These are phyloP conservation scores for Batillaria attramentaria DNA, from an alignment of 1,140 invertebrate species.

Conservation along the genomic window DNA sequence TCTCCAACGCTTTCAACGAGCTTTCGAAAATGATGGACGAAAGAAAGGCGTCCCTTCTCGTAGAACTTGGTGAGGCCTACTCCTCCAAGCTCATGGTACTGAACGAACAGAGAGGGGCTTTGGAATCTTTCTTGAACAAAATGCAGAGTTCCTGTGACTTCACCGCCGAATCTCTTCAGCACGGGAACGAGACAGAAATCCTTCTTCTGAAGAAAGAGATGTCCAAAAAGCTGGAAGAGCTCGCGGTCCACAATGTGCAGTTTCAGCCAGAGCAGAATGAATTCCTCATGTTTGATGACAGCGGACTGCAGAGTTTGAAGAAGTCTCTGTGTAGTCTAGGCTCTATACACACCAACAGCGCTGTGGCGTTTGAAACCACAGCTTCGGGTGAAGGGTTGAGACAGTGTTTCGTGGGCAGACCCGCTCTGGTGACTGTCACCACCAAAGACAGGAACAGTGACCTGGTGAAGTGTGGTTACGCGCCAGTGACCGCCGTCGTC, in stretches of 20 bases:
- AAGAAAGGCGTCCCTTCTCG: conserved; percentile 69
- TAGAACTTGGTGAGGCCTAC: conserved; percentile 71
- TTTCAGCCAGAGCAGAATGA: conserved; percentile 73
- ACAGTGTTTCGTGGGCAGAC: conserved; percentile 64
- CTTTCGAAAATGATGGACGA: conserved; percentile 68
- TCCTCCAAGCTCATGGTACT: conserved; percentile 71
- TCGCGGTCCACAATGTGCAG: conserved; percentile 69
- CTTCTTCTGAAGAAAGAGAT: conserved; percentile 76
- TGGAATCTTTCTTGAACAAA: conserved; percentile 71
- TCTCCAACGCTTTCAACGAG: conserved; percentile 69
- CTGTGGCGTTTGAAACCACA: conserved; percentile 71
- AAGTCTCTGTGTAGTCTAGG: conserved; percentile 69
- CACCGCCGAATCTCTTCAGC: conserved; percentile 72
- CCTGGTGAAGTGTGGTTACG: conserved; percentile 67
- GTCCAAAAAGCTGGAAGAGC: conserved; percentile 72
- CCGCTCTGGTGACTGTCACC: conserved; percentile 69
- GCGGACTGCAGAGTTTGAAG: conserved; percentile 63
- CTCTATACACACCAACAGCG: conserved; percentile 70
- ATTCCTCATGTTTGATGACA: conserved; percentile 68
- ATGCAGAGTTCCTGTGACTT: conserved; percentile 73
- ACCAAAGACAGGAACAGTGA: conserved; percentile 71
- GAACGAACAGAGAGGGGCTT: conserved; percentile 68
- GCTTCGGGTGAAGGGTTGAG: conserved; percentile 73
- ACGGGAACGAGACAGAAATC: conserved; percentile 74
- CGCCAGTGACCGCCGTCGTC: conserved; percentile 57